A percentile compares a stretch with the other conserved stretches of the same genome.
phyloP scores from a whole-genome alignment of 2,888 invertebrate species.

The Autographa pulchrina region DNA sequence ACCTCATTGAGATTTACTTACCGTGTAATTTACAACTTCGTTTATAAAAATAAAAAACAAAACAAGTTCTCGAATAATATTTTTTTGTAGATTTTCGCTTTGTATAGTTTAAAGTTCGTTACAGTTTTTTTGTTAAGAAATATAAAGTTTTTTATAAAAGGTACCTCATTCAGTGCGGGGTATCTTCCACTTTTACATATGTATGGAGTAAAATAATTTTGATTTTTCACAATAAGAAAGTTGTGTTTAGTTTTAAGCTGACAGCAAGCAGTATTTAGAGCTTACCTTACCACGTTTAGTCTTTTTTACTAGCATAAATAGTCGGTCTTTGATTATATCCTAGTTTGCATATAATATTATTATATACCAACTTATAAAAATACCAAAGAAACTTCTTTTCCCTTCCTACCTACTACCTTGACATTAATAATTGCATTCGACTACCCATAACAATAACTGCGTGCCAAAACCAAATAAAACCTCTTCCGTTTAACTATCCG shows the following conservation, averaged over 20 bases:
- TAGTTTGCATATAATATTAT: too few species aligned
- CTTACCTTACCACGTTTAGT: neutral
- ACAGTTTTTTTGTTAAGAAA: slow-evolving; percentile 12
- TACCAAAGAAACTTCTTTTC: neutral
- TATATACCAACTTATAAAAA: neutral
- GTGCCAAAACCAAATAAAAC: slow-evolving; percentile 10
- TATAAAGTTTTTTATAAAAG: neutral
- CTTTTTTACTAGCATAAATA: neutral
- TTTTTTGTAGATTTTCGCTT: slow-evolving; percentile 31
- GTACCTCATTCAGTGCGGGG: too few species aligned
- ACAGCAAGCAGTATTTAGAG: neutral
- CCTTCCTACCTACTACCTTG: slow-evolving; percentile 8
- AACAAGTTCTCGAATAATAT: slow-evolving; percentile 32
- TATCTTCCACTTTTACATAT: too few species aligned
- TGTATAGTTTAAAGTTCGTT: slow-evolving; percentile 45
- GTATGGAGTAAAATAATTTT: too few species aligned
- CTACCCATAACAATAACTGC: slow-evolving; percentile 1
- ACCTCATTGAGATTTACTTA: slow-evolving; percentile 65
- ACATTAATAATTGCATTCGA: slow-evolving; percentile 11
- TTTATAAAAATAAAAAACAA: slow-evolving; percentile 37
- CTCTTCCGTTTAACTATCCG: neutral
- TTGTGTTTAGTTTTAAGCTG: neutral
- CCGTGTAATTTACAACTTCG: slow-evolving; percentile 77
- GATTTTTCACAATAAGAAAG: too few species aligned
- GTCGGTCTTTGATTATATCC: too few species aligned